Evolutionary conservation across 2,888 invertebrate genomes (phyloP).

Genomic region (Coenonympha glycerion): DNA sequence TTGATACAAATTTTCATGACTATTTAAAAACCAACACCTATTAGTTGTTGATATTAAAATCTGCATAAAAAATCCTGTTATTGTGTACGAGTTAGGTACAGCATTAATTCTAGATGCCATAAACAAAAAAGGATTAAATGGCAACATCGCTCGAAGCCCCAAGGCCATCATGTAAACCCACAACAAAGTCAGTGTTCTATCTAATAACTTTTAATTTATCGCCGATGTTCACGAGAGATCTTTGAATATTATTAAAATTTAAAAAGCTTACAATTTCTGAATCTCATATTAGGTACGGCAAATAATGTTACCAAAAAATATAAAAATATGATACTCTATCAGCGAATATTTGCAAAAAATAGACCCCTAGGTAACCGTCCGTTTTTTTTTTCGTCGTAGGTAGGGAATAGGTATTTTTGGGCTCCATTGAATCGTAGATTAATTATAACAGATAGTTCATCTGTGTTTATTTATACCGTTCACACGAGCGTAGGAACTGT

Average conservation of each 20-base stretch:
- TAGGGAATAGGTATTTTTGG: too few relatives aligned
- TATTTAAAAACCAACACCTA: neutral
- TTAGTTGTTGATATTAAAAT: neutral
- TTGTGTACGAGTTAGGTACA: slow-evolving; percentile 17
- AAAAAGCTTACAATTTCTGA: too few relatives aligned
- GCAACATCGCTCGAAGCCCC: slow-evolving; percentile 64
- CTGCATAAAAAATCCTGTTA: neutral
- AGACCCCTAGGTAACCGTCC: too few relatives aligned
- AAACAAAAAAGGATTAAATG: slow-evolving; percentile 60
- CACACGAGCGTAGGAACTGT: too few relatives aligned
- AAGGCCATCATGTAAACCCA: slow-evolving; percentile 67
- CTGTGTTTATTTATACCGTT: too few relatives aligned
- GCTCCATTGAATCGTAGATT: too few relatives aligned
- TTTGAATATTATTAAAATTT: slow-evolving; percentile 44
- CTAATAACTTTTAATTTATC: slow-evolving; percentile 70
- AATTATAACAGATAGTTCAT: too few relatives aligned
- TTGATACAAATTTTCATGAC: neutral
- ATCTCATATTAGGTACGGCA: too few relatives aligned
- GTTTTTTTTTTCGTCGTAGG: too few relatives aligned
- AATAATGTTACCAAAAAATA: too few relatives aligned
- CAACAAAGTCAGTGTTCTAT: slow-evolving; percentile 67
- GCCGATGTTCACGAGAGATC: slow-evolving; percentile 61
- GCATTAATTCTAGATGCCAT: slow-evolving; percentile 36
- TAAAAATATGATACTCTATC: too few relatives aligned
- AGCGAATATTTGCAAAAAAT: too few relatives aligned